Percentiles rank a stretch among this genome's conserved stretches.
phyloP scores from a whole-genome alignment of 1,140 invertebrate genomes.

The Procambarus clarkii region DNA sequence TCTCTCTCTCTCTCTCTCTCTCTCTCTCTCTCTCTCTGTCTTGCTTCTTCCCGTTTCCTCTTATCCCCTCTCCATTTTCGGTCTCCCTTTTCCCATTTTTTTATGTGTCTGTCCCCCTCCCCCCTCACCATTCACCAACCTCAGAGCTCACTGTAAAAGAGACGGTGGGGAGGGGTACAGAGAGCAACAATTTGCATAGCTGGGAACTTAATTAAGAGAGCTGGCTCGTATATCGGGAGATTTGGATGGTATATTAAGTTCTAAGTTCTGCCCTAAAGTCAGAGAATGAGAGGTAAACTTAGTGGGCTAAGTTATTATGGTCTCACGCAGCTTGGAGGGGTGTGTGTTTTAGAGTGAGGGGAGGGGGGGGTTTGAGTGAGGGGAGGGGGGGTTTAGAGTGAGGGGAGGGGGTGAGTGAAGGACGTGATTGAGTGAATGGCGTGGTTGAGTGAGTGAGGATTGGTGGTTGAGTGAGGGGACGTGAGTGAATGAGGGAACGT shows the following conservation, averaged over 20 bases:
- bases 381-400: too few species aligned
- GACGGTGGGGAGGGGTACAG: background rate
- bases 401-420: too few species aligned
- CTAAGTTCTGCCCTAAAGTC: background rate
- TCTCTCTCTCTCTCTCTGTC: background rate
- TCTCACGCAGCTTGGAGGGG: too few species aligned
- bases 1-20: background rate
- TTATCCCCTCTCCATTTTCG: background rate
- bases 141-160: background rate
- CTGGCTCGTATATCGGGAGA: background rate
- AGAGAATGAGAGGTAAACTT: background rate
- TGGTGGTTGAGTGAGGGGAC: too few species aligned
- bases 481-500: too few species aligned
- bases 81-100: background rate
- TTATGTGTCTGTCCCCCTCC: too few species aligned
- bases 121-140: background rate
- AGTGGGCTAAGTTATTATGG: too few species aligned
- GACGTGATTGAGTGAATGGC: too few species aligned
- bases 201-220: conserved; percentile 3
- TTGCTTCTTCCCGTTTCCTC: background rate
- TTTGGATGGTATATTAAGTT: background rate
- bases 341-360: too few species aligned
- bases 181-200: background rate
- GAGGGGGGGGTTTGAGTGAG: too few species aligned
- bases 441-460: too few species aligned